Conservation (phyloP, 2,888 invertebrate genomes). For the Eristalinus aeneus region DNA sequence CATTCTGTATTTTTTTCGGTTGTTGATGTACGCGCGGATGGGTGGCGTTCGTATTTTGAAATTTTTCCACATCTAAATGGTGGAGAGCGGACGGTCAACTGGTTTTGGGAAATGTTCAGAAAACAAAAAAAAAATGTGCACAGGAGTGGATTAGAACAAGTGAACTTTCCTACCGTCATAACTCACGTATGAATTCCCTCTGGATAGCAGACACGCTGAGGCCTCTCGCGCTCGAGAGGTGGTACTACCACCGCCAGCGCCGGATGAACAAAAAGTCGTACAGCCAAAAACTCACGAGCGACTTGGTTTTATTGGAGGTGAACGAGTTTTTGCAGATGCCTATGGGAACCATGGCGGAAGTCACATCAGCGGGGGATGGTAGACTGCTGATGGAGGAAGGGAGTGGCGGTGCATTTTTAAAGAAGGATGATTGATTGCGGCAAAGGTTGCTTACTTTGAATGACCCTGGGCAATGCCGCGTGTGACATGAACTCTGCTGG, state of each 20-base stretch:
- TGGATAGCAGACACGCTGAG: constrained; percentile 37
- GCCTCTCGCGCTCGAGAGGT: not conserved
- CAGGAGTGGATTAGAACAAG: constrained; percentile 56
- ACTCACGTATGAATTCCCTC: constrained; percentile 29
- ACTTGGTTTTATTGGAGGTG: not conserved
- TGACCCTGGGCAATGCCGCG: not conserved
- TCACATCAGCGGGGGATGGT: not conserved
- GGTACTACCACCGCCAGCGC: not conserved
- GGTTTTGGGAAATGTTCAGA: constrained; percentile 3
- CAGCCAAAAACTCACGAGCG: not conserved
- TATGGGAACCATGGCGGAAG: not conserved
- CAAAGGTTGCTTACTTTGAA: constrained; percentile 46
- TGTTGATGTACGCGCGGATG: not conserved
- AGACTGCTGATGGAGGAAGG: constrained; percentile 3
- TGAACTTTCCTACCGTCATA: constrained; percentile 48
- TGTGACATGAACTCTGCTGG: not conserved
- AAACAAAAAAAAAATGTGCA: not conserved
- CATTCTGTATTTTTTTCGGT: not conserved
- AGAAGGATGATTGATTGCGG: constrained; percentile 55
- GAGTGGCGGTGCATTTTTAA: constrained; percentile 36
- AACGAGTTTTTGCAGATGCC: not conserved
- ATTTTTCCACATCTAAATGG: constrained; percentile 27
- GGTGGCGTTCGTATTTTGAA: not conserved
- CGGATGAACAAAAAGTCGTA: not conserved
- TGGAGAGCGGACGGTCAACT: not conserved